Percentiles rank a stretch among this genome's conserved stretches.
phyloP scores from a whole-genome alignment of 2,797 vertebrate species.

The Macropus fuliginosus region DNA sequence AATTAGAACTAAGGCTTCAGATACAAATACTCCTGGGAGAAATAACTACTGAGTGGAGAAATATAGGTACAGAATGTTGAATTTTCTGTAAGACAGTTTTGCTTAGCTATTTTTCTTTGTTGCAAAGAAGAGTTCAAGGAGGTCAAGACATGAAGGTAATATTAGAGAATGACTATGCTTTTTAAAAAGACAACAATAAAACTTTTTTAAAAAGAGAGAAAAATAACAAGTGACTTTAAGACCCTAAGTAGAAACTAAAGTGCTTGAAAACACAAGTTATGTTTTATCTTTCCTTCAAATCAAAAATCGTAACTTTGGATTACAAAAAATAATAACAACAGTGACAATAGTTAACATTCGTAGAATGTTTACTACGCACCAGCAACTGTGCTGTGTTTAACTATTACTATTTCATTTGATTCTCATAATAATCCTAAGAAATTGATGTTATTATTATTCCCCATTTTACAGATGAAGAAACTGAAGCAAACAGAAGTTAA shows the following conservation, averaged over 20 bases:
- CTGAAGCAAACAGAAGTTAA: background rate
- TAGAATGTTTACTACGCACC: background rate
- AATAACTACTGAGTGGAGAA: background rate
- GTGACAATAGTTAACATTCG: background rate
- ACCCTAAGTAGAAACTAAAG: background rate
- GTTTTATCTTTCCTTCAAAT: background rate
- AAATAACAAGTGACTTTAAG: background rate
- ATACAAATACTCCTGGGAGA: background rate
- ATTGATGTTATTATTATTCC: background rate
- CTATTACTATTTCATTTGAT: background rate
- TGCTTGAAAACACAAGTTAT: background rate
- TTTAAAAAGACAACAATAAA: background rate
- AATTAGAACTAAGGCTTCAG: background rate
- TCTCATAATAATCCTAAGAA: background rate
- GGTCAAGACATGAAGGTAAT: background rate
- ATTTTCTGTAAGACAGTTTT: background rate
- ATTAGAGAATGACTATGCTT: background rate
- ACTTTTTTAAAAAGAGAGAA: background rate
- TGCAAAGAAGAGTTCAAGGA: background rate
- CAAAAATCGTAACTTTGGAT: background rate
- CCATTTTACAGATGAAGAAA: background rate
- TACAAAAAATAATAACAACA: background rate
- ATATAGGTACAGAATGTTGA: background rate
- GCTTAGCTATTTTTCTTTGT: background rate
- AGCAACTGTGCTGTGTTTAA: background rate